Evolutionary conservation across 2,797 vertebrate species (phyloP).

Genomic region (Pipistrellus pipistrellus): DNA sequence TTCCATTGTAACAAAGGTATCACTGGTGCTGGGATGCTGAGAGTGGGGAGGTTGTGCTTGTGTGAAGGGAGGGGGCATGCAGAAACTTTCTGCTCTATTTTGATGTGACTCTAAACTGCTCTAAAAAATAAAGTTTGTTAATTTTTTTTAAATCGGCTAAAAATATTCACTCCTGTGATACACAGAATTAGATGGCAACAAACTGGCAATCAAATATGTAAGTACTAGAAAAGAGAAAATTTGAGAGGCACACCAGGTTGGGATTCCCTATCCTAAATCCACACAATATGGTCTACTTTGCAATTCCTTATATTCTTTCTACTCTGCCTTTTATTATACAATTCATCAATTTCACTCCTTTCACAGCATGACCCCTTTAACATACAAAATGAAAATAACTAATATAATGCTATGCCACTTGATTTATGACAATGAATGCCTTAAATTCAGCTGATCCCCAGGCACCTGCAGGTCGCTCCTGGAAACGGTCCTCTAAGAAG

Average conservation of each 20-base stretch:
- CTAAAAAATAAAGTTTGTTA: background rate
- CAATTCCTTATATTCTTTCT: slow-evolving; percentile 15
- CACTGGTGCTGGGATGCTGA: background rate
- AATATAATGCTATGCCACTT: background rate
- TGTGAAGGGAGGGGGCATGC: too few species aligned
- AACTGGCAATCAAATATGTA: background rate
- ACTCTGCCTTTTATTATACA: slow-evolving; percentile 42
- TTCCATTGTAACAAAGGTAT: background rate
- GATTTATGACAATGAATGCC: slow-evolving; percentile 58
- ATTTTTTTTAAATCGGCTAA: background rate
- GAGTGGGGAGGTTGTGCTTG: rapidly evolving
- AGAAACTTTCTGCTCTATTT: background rate
- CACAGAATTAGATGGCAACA: background rate
- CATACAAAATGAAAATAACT: slow-evolving; percentile 55
- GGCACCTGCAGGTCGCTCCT: background rate
- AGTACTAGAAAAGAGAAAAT: background rate
- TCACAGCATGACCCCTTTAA: slow-evolving; percentile 26
- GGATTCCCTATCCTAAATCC: background rate
- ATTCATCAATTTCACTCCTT: slow-evolving; percentile 40
- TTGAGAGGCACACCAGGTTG: background rate
- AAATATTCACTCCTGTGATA: slow-evolving; percentile 21
- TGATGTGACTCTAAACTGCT: slow-evolving; percentile 15
- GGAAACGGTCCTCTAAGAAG: slow-evolving; percentile 14
- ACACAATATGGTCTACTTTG: slow-evolving; percentile 8
- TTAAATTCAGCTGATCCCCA: slow-evolving; percentile 21